Evolutionary conservation across 2,797 vertebrate genomes (phyloP), one percentile per base, ranked within the genome.

Genomic region (Taeniopygia guttata): DNA sequence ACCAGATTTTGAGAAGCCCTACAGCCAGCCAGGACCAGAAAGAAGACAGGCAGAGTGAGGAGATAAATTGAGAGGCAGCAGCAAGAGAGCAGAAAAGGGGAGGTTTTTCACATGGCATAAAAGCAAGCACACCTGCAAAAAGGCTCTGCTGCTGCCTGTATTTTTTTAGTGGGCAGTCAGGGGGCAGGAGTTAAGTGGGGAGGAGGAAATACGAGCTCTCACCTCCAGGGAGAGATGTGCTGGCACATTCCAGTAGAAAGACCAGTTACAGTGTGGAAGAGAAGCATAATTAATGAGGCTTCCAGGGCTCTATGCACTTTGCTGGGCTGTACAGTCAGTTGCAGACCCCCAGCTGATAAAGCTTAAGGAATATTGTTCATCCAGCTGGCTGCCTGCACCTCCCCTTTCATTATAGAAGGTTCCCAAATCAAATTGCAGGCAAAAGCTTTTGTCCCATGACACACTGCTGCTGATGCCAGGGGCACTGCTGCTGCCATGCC

Each of bases 1-100:
- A 58, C 8, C 34, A 48, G 18, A 30, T 93, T 90, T 90, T 93
- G 91, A 96, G 64, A 91, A 82, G 80, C 43, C 59, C 91, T 73
- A 77, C 38, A 86, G 91, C 27, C 46, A 94, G 29, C 7, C 40
- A 73, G 43, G 21, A 90, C 55, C 46, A 75, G 66, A 75, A 68
- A 62, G 49, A 83, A 63, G 62, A 62, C 42, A 76, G 45, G 10
- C 36, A 83, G 40, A 45, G 12, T 27, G 13, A 63, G 42, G 38
- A 74, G 13, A 38, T 38, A 87, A 79, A 78, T 10, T 1, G 0
- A 9, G 29, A 70, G 15, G 23, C 45, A 56, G 49, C 54, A 69
- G 46, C 34, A 63, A 74, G 49, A 49, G 8, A 46, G 7, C 25
- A 69, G 38, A 27, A 30, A 62, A 74, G 32, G 25, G 16, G 19